Conservation (phyloP, 2,888 invertebrate species). For the Plagodis dolabraria region DNA sequence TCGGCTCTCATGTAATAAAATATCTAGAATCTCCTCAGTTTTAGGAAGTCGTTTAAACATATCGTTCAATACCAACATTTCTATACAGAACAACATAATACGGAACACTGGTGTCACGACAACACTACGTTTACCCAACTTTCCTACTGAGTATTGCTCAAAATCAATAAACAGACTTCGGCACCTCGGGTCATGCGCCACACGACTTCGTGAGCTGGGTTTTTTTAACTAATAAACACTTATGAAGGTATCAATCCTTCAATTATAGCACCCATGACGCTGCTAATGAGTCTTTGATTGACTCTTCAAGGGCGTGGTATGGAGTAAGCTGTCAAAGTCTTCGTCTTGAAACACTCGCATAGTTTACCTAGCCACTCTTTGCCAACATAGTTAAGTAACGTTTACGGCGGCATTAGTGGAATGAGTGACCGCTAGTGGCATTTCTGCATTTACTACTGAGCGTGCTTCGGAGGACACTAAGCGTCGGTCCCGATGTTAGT, state of each 20-base stretch:
- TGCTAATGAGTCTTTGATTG: slow-evolving; percentile 21
- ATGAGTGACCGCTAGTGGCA: too few relatives aligned
- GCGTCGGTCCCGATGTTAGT: too few relatives aligned
- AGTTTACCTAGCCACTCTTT: too few relatives aligned
- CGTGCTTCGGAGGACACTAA: too few relatives aligned
- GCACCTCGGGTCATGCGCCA: slow-evolving; percentile 34
- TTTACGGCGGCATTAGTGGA: too few relatives aligned
- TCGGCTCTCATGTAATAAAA: too few relatives aligned
- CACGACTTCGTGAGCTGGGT: slow-evolving; percentile 45
- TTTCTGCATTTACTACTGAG: too few relatives aligned
- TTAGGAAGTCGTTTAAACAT: neutral
- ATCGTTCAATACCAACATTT: neutral
- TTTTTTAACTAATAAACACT: slow-evolving; percentile 35
- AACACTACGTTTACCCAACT: slow-evolving; percentile 25
- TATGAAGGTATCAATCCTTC: slow-evolving; percentile 8
- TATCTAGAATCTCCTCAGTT: neutral
- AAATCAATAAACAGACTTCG: slow-evolving; percentile 39
- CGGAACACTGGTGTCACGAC: slow-evolving; percentile 12
- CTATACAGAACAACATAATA: neutral
- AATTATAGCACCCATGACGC: slow-evolving; percentile 18
- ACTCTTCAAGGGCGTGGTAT: slow-evolving; percentile 19
- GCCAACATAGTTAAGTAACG: too few relatives aligned
- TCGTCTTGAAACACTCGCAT: too few relatives aligned
- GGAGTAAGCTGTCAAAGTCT: neutral
- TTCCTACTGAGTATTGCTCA: slow-evolving; percentile 29